Evolutionary conservation across 2,888 invertebrate genomes (phyloP), one percentile per base, ranked within the genome.

Genomic region (Podotricha telesiphe): DNA sequence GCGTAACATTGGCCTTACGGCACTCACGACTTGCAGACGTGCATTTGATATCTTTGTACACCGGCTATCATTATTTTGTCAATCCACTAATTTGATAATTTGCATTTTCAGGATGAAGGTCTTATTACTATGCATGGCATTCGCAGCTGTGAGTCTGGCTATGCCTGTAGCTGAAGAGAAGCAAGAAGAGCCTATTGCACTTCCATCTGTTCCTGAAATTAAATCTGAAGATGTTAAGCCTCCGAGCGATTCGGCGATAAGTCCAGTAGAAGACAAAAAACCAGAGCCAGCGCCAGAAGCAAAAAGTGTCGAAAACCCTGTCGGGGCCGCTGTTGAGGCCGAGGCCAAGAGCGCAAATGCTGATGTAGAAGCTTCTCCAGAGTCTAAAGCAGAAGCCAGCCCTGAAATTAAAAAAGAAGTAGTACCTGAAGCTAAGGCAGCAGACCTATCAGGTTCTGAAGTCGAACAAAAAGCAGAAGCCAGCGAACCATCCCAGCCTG

Each of bases 21-120:
- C 79, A 75, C 81, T 86, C 89, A 89, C 89, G 88, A 87, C 82
- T 88, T 84, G 78, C 79, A 84, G 81, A 86, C 85, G 86, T 87
- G 85, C 85, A 84, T 82, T 82, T 75, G 75, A 80, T 80, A 82
- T 79, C 74, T 79, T 76, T 77, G 77, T 79, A 79, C 81, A 80
- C 74, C 74, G 72, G 73, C 69, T 74, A 73, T 72, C 73, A 83
- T 85, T 84, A 82, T 80, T 77, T 74, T 65, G 66, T 73, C 76
- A 80, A 79, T 86, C 83, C 83, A 82, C 86, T 90, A 86, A 89
- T 84, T 70, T 73, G 67, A 70, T 82, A 84, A 85, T 81, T 78
- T 77, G 68, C 82, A 78, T 85, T 92, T 93, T 73, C 93, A 95
- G 94, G 89, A 95, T 95, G 95, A 95, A 94, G 93, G 87, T 95